A percentile compares a stretch with the other conserved stretches of the same genome.
phyloP scores from a whole-genome alignment of 2,888 invertebrate genomes.

The Pemphredon lugubris region DNA sequence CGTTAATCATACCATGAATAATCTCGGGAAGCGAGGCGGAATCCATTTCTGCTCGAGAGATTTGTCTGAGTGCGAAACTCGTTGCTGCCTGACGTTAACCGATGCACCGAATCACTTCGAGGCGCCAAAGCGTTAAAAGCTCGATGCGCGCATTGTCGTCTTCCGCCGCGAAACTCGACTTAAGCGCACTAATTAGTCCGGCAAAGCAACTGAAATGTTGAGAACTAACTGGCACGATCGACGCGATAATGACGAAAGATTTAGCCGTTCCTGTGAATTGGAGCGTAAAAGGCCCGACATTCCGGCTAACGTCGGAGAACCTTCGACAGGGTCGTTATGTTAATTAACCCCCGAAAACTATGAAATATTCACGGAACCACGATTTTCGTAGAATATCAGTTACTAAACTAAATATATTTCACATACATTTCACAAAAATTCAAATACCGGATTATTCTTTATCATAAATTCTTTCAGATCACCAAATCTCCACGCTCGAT shows the following conservation, averaged over 20 bases:
- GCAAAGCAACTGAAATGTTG: slow-evolving; percentile 29
- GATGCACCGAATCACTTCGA: slow-evolving; percentile 7
- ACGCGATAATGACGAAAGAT: slow-evolving; percentile 19
- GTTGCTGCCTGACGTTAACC: not conserved
- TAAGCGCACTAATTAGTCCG: slow-evolving; percentile 45
- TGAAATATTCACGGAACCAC: too few species aligned
- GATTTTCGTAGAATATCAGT: not conserved
- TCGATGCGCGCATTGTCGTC: slow-evolving; percentile 27
- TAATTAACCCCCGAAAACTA: not conserved
- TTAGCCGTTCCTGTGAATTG: slow-evolving; percentile 9
- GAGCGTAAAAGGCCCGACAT: slow-evolving; percentile 12
- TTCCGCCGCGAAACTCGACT: slow-evolving; percentile 36
- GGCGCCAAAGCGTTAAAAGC: slow-evolving; percentile 43
- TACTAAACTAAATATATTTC: not conserved
- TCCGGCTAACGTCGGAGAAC: not conserved
- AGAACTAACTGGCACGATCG: slow-evolving; percentile 20
- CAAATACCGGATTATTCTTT: too few species aligned
- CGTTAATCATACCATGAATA: too few species aligned
- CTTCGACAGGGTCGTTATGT: not conserved
- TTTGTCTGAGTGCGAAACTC: not conserved
- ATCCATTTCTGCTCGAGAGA: not conserved
- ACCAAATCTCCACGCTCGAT: too few species aligned
- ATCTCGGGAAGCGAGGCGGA: not conserved
- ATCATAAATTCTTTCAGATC: too few species aligned
- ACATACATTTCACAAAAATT: too few species aligned